A percentile compares a stretch with the other conserved stretches of the same genome.
Conservation (phyloP, 1,140 invertebrate species). For the Tyrophagus putrescentiae region DNA sequence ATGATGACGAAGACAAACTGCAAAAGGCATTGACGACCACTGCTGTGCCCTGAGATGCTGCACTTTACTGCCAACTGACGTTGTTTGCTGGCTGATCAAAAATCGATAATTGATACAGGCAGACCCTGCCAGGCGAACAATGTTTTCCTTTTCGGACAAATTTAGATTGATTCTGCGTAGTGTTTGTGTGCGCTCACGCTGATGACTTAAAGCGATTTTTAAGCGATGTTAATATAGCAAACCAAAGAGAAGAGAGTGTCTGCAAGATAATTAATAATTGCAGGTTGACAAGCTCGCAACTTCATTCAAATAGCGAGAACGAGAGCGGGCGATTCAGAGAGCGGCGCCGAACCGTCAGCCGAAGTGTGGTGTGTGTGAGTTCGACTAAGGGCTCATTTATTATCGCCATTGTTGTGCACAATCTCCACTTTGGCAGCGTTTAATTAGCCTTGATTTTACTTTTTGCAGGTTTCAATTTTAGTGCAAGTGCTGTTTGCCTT, state of each 20-base stretch:
- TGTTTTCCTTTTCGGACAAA: background rate
- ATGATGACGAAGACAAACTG: too few relatives aligned
- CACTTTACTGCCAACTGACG: background rate
- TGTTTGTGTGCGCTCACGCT: background rate
- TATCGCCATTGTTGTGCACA: background rate
- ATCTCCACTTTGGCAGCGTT: conserved; percentile 1
- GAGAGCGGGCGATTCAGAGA: background rate
- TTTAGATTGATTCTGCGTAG: too few relatives aligned
- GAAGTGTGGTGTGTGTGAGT: too few relatives aligned
- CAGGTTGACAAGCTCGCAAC: conserved; percentile 2
- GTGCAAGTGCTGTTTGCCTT: too few relatives aligned
- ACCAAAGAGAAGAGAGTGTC: background rate
- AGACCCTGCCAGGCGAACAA: background rate
- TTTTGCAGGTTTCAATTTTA: background rate
- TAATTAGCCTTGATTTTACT: conserved; percentile 9
- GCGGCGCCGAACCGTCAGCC: background rate
- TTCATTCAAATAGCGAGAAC: background rate
- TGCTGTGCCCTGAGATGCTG: background rate
- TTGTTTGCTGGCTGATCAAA: background rate
- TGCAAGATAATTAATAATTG: conserved; percentile 12
- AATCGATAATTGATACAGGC: background rate
- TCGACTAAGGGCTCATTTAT: background rate
- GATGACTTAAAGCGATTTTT: conserved; percentile 16
- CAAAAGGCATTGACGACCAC: too few relatives aligned
- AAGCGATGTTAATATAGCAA: conserved; percentile 7